phyloP scores from a whole-genome alignment of 2,888 invertebrate species.

The Drosophila affinis region DNA sequence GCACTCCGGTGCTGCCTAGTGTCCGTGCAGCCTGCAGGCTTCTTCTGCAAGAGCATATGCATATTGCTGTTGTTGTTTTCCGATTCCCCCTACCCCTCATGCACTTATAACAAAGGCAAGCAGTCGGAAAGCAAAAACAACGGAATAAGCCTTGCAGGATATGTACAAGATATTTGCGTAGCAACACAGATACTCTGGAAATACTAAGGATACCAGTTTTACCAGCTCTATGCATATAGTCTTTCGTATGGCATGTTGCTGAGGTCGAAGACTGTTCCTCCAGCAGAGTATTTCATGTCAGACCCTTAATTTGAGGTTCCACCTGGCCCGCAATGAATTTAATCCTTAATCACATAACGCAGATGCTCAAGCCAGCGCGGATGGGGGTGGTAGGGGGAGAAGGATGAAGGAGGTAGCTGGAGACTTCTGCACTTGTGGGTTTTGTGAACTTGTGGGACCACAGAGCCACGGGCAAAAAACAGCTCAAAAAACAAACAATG shows the following conservation, averaged over 20 bases:
- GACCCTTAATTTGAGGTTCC: conserved; percentile 25
- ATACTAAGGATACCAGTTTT: not conserved
- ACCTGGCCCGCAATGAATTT: conserved; percentile 58
- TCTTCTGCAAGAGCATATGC: not conserved
- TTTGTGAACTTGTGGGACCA: conserved; percentile 37
- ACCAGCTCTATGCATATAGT: too few relatives aligned
- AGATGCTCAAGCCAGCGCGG: conserved; percentile 52
- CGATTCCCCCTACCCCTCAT: not conserved
- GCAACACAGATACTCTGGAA: not conserved
- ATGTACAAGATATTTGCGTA: not conserved
- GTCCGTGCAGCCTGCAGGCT: too few relatives aligned
- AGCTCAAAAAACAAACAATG: conserved; percentile 39
- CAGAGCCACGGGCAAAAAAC: conserved; percentile 42
- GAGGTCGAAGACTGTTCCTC: not conserved
- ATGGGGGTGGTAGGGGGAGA: conserved; percentile 17
- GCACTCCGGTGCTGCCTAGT: too few relatives aligned
- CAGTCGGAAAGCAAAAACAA: not conserved
- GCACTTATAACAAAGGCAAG: not conserved
- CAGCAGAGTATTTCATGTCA: conserved; percentile 25
- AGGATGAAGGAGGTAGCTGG: conserved; percentile 14
- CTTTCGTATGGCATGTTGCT: too few relatives aligned
- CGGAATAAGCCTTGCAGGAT: not conserved
- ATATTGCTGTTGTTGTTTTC: not conserved
- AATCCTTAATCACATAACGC: conserved; percentile 78
- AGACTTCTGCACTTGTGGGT: conserved; percentile 49